Percentiles rank a stretch among this genome's conserved stretches.
Evolutionary conservation across 2,113 vertebrate species (phyloP).

Genomic region (Centropus unirufus): DNA sequence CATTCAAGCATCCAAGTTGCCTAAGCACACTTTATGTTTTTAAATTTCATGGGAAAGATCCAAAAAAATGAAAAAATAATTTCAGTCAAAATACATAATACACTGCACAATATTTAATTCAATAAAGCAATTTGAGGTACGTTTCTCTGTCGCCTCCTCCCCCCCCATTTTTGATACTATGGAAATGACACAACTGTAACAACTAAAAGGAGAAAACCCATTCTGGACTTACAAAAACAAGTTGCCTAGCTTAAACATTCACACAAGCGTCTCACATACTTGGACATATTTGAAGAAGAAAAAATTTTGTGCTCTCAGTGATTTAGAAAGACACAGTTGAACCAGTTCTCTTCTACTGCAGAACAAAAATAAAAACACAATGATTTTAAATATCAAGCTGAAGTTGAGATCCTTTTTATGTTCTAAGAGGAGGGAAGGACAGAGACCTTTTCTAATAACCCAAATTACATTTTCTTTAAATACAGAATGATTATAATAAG

Average conservation of each 20-base stretch:
- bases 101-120: not conserved
- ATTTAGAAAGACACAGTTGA: conserved; percentile 47
- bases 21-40: not conserved
- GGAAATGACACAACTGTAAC: not conserved
- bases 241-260: not conserved
- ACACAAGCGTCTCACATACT: not conserved
- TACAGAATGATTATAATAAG: not conserved
- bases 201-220: not conserved
- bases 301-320: conserved; percentile 17
- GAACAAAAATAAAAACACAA: conserved; percentile 50
- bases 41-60: not conserved
- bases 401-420: conserved; percentile 6
- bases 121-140: not conserved
- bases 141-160: not conserved
- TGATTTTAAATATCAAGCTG: conserved; percentile 44
- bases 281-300: conserved; percentile 29
- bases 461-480: conserved; percentile 33
- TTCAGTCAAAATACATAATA: not conserved
- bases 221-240: not conserved
- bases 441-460: conserved; percentile 38
- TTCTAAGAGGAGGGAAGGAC: conserved; percentile 42
- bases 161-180: not conserved
- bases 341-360: conserved; percentile 61
- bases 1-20: not conserved
- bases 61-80: not conserved